Base-by-base conservation (phyloP, 2,113 vertebrate species). In the Eubucco bourcierii region DNA sequence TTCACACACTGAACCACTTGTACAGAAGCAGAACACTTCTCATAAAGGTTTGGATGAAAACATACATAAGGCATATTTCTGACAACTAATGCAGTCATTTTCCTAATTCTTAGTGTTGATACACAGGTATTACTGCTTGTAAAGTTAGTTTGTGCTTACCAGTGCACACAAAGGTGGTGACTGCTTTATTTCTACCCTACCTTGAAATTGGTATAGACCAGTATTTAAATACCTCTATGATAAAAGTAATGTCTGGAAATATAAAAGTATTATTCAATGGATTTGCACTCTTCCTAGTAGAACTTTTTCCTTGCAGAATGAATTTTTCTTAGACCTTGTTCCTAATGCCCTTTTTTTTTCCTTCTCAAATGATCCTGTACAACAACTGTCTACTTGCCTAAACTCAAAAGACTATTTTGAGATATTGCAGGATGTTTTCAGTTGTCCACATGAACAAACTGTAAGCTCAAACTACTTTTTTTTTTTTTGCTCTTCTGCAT, bases 151-250 rank as follows among this genome's bases (percentile, higher is more conserved):
- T 66, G 24, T 31, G 39, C 80, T 92, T 90, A 59, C 67, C 64
- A 71, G 74, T 46, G 56, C 71, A 66, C 74, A 80, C 44, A 74
- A 15, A 81, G 87, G 52, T 61, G 25, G 34, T 29, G 79, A 73
- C 52, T 92, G 64, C 67, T 90, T 80, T 76, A 56, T 74, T 87
- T 90, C 68, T 10, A 71, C n/a, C 70, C 52, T 80, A n/a, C 76
- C 56, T 72, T 83, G 78, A 66, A 90, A 64, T 37, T 64, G 60
- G 12, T 93, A 3, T 33, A 10, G 80, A 33, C 71, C 56, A 70
- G 31, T 93, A 82, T 77, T 90, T 80, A 67, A 89, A 73, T 87
- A 56, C 80, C 87, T 87, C 64, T 71, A 23, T 78, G 60, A 60
- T 64, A 83, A 92, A 89, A 77, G 21, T 73, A 73, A 67, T 63